Conservation (phyloP, 2,113 vertebrate genomes). For the Pao palembangensis region DNA sequence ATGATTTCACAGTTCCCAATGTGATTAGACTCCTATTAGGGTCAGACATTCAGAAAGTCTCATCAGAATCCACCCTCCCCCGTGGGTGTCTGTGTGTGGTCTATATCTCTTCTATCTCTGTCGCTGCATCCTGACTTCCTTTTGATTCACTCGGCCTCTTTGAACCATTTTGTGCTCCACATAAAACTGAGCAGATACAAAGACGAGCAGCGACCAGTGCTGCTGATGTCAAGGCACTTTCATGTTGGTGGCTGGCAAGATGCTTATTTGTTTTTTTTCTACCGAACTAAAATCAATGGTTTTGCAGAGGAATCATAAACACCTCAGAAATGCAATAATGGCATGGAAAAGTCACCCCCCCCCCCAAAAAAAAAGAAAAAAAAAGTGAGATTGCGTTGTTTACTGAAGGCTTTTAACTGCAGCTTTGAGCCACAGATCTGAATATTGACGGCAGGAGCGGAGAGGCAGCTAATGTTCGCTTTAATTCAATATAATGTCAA, state of each 20-base stretch:
- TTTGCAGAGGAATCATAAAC: conserved; percentile 1
- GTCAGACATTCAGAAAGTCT: conserved; percentile 63
- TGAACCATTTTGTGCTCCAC: conserved; percentile 35
- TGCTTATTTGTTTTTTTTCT: not conserved
- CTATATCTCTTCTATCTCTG: conserved; percentile 47
- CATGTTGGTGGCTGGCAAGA: not conserved
- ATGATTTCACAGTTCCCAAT: conserved; percentile 60
- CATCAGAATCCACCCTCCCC: conserved; percentile 43
- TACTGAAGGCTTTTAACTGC: not conserved
- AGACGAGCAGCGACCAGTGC: not conserved
- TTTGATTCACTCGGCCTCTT: conserved; percentile 43
- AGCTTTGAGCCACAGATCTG: not conserved
- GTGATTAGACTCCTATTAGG: conserved; percentile 62
- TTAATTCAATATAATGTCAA: conserved; percentile 48
- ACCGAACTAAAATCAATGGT: not conserved
- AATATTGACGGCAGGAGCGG: conserved; percentile 33
- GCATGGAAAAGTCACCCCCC: too few species aligned
- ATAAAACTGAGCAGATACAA: conserved; percentile 22
- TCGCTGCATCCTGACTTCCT: conserved; percentile 19
- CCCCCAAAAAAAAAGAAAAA: too few species aligned
- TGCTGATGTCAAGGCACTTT: conserved; percentile 16
- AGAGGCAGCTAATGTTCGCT: conserved; percentile 16
- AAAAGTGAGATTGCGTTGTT: too few species aligned
- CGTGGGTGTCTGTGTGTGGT: conserved; percentile 18
- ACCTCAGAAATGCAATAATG: not conserved